Evolutionary conservation across 2,888 invertebrate genomes (phyloP), one percentile per base, ranked within the genome.

Genomic region (Chymomyza amoena): DNA sequence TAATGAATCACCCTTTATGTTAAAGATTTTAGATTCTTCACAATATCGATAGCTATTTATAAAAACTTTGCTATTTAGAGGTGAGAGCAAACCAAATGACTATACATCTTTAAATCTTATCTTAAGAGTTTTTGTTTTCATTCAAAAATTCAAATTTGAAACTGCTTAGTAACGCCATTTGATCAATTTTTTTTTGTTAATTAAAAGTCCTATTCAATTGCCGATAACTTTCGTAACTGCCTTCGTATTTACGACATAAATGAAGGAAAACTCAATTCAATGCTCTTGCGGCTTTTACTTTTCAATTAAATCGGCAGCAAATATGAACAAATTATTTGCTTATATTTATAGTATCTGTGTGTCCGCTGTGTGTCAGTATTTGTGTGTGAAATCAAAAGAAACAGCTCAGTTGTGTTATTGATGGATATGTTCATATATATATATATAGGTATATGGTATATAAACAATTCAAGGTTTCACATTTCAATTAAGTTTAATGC

Each of bases 271-370:
- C 66, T 16, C 59, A 67, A 66, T 76, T 81, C 65, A 81, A 75
- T 74, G 66, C 69, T 67, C 61, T 71, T 72, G 57, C 32, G 77
- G 72, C 64, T 74, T 82, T 82, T 52, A 66, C 69, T 67, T 80
- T 83, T 82, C 64, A 87, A 82, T 87, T 78, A 83, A 68, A 25
- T 20, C 25, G 25, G 13, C 62, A 60, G 36, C 65, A 71, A 71
- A 68, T 71, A 71, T 63, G 60, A 67, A 36, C 28, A 59, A 32
- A 62, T 16, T 45, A 39, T 25, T 39, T 32, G 13, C 16, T 68
- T n/a, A 60, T 10, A 20, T 57, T 25, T n/a, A 45, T 13, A 45
- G 54, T 18, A 54, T 18, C 18, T 6, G 54, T 20, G 54, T 18
- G 20, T 5, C 18, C 16, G 20, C 5, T 54, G n/a, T 13, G 28